Conservation (phyloP, 2,797 vertebrate genomes). For the Enoplosus armatus region DNA sequence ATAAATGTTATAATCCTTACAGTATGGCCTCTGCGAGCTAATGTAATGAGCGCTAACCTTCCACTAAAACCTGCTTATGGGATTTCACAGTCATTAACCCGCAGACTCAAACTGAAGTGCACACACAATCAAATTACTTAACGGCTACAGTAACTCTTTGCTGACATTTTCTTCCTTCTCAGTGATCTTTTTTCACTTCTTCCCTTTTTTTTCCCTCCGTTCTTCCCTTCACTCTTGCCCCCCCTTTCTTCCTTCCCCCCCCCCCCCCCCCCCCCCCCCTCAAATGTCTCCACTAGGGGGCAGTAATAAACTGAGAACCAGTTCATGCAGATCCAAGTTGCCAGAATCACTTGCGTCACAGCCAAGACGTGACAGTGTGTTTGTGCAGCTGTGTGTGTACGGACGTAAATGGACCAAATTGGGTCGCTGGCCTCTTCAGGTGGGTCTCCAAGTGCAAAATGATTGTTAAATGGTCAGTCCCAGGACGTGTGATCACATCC, state of each 20-base stretch:
- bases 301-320: constrained; percentile 51
- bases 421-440: constrained; percentile 22
- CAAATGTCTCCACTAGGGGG: constrained; percentile 66
- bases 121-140: constrained; percentile 29
- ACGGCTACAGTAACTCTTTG: constrained; percentile 4
- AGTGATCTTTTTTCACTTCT: neutral
- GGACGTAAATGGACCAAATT: constrained; percentile 17
- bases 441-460: constrained; percentile 29
- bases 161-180: neutral
- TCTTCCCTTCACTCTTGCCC: neutral
- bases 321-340: neutral
- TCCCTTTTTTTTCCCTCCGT: neutral
- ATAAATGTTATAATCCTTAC: constrained; percentile 44
- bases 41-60: constrained; percentile 63
- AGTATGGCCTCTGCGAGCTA: constrained; percentile 31
- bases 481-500: constrained; percentile 7
- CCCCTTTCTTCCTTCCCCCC: no score
- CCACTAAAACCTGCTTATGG: constrained; percentile 55
- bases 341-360: neutral
- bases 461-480: constrained; percentile 32
- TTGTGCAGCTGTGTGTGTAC: neutral
- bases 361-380: constrained; percentile 5
- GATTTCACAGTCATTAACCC: constrained; percentile 68
- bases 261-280: neutral
- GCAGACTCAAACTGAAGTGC: constrained; percentile 34